phyloP scores from a whole-genome alignment of 1,140 invertebrate species.

The Zaprionus africanus region DNA sequence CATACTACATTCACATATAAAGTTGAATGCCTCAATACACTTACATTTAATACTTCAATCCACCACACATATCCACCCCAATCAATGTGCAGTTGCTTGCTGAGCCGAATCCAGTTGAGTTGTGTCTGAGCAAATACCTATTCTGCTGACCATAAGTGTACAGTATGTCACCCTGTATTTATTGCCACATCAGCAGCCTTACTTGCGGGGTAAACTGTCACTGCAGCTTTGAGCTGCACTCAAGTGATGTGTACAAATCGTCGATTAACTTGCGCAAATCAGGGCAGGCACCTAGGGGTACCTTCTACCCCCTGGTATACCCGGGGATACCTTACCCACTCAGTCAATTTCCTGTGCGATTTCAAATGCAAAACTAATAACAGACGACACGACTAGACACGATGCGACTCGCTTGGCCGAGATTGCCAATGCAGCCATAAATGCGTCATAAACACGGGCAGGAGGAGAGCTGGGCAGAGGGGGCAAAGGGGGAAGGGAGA shows the following conservation, averaged over 20 bases:
- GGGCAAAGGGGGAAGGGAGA: not conserved
- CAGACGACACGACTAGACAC: slow-evolving; percentile 24
- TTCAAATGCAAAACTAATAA: slow-evolving; percentile 67
- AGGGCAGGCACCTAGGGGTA: not conserved
- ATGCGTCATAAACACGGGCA: slow-evolving; percentile 56
- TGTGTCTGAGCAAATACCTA: not conserved
- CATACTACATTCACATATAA: too few species aligned
- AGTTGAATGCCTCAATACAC: too few species aligned
- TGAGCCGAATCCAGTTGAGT: not conserved
- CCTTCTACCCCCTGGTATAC: not conserved
- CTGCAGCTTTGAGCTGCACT: not conserved
- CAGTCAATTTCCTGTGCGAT: slow-evolving; percentile 60
- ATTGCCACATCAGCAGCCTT: not conserved
- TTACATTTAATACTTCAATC: not conserved
- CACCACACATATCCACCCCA: too few species aligned
- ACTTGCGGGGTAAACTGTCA: slow-evolving; percentile 9
- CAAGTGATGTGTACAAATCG: slow-evolving; percentile 52
- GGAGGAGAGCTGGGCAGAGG: too few species aligned
- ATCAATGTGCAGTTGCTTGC: not conserved
- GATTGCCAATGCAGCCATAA: slow-evolving; percentile 73
- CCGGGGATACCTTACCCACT: not conserved
- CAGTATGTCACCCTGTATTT: not conserved
- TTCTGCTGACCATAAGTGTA: not conserved
- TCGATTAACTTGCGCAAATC: slow-evolving; percentile 17
- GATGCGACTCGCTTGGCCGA: slow-evolving; percentile 40